Evolutionary conservation across 1,140 invertebrate species (phyloP), one percentile per base, ranked within the genome.

Genomic region (Brachionus paranguensis): DNA sequence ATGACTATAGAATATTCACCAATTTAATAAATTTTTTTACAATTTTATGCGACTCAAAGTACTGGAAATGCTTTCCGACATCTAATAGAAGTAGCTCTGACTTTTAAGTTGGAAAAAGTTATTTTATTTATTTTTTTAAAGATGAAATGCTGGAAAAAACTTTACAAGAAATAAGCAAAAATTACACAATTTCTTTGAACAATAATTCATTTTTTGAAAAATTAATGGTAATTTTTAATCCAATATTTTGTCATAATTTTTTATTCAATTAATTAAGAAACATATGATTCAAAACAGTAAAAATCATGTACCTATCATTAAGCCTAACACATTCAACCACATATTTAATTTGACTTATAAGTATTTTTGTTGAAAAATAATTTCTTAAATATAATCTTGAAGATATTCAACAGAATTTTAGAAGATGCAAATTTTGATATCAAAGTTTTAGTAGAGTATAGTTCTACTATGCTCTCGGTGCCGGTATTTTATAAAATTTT

Each of bases 101-200:
- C 24, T 17, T 17, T 70, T 1, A 10, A 2, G 53, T 20, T 17
- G 4, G 1, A 68, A 68, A 68, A 8, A 41, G 0, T 14, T 0
- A 1, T 37, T 14, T 45, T 74, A 5, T 43, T 45, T 8, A 43
- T 72, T 41, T 24, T 74, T 47, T 45, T 43, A 14, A 50, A 76
- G 72, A 76, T 27, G 43, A 76, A 50, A 76, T 76, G 72, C 17
- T 76, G 5, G 72, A 76, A n/a, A 76, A 76, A 76, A 76, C 72
- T 11, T 29, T 76, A 17, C 20, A 76, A 50, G 72, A 76, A 50
- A 76, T 76, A 50, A 50, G 72, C 27, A 76, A 76, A 76, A 76
- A 76, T 76, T 50, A 76, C 14, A 20, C 47, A 14, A 12, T 76
- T 29, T 27, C 17, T 50, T 20, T 76, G 11, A 76, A 76, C 0